These are phyloP conservation scores for Drosophila paranaensis DNA, from an alignment of 2,888 invertebrate species.

Conservation along the genomic window DNA sequence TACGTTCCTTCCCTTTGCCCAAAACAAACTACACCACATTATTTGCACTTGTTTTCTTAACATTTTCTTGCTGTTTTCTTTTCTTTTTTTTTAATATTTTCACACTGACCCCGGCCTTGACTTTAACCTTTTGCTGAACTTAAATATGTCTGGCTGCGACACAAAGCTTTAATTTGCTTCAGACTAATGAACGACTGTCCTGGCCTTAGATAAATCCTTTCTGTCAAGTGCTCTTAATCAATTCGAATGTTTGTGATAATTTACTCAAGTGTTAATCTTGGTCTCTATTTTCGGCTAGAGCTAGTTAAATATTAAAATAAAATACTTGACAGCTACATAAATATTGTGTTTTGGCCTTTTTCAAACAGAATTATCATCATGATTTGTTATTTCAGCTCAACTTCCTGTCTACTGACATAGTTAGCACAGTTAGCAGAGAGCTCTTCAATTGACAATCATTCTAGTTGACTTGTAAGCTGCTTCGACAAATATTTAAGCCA, in stretches of 20 bases:
- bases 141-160: constrained; percentile 1
- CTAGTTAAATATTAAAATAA: neutral
- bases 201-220: neutral
- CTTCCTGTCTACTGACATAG: neutral
- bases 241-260: constrained; percentile 8
- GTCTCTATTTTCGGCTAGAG: neutral
- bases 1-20: neutral
- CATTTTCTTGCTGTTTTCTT: constrained; percentile 1
- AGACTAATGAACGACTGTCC: neutral
- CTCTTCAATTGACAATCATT: neutral
- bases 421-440: neutral
- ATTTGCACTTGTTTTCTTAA: constrained; percentile 36
- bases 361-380: neutral
- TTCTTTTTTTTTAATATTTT: constrained; percentile 12
- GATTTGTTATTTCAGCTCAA: neutral
- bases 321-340: neutral
- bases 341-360: neutral
- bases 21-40: constrained; percentile 10
- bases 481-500: constrained; percentile 39
- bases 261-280: constrained; percentile 7
- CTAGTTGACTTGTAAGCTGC: constrained; percentile 19
- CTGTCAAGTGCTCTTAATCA: constrained; percentile 9
- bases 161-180: constrained; percentile 1
- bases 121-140: constrained; percentile 28
- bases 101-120: constrained; percentile 36